These are phyloP conservation scores for Caretta caretta DNA, from an alignment of 2,113 vertebrate genomes.

Conservation along the genomic window DNA sequence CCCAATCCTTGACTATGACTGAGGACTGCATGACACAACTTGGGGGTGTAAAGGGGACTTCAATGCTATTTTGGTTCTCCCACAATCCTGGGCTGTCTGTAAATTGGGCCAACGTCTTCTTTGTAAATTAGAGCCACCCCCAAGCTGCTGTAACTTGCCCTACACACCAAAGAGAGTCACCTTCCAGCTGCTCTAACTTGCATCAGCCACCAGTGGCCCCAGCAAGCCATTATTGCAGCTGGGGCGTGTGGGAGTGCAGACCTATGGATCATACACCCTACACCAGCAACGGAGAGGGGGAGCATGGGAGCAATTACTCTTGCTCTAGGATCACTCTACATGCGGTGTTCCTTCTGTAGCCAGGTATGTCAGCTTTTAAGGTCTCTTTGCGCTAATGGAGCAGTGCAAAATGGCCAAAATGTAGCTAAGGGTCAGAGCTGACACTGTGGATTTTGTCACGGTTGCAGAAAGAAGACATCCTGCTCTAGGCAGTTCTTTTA, in stretches of 20 bases:
- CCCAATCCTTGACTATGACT: background rate
- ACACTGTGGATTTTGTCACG: background rate
- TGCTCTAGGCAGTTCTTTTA: background rate
- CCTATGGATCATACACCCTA: too few relatives aligned
- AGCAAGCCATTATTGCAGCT: too few relatives aligned
- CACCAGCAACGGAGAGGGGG: background rate
- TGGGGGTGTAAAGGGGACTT: background rate
- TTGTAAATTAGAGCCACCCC: background rate
- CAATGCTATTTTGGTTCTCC: background rate
- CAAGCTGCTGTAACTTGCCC: background rate
- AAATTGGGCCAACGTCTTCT: background rate
- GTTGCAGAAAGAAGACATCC: background rate
- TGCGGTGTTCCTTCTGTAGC: background rate
- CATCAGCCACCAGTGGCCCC: background rate
- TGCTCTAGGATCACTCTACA: background rate
- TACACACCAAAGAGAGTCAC: too few relatives aligned
- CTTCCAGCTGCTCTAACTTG: too few relatives aligned
- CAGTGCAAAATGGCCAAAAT: background rate
- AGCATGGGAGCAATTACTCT: background rate
- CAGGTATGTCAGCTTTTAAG: background rate
- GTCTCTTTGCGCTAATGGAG: background rate
- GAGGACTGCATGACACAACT: background rate
- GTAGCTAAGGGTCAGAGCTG: background rate
- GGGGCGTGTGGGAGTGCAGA: too few relatives aligned
- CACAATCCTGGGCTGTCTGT: fast-evolving